Conservation (phyloP, 2,797 vertebrate species). For the Garrulus glandarius region DNA sequence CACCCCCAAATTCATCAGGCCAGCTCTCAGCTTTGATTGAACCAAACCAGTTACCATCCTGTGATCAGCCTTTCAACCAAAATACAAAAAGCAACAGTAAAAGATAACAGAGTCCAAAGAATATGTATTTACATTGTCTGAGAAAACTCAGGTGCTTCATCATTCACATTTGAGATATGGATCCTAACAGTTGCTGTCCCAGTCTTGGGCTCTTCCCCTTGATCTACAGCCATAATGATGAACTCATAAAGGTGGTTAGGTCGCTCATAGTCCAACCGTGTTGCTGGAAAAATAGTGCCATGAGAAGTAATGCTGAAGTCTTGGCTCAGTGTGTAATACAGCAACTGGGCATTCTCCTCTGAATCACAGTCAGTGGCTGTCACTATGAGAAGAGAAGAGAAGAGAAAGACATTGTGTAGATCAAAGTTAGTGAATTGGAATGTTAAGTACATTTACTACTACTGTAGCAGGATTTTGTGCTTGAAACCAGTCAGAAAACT, state of each 20-base stretch:
- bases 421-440: neutral
- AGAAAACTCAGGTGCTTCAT: constrained; percentile 87
- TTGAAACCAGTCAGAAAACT: neutral
- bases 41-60: neutral
- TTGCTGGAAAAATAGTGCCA: constrained; percentile 84
- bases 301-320: constrained; percentile 86
- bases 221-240: constrained; percentile 87
- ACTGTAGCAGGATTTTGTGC: neutral
- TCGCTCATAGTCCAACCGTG: constrained; percentile 82
- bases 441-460: neutral
- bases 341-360: constrained; percentile 81
- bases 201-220: constrained; percentile 81
- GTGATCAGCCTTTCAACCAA: neutral
- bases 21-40: neutral
- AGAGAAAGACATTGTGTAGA: neutral
- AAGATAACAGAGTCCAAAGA: neutral
- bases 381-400: constrained; percentile 67
- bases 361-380: constrained; percentile 89
- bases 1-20: neutral
- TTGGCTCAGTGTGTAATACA: constrained; percentile 84
- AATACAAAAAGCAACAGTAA: neutral
- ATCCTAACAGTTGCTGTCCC: constrained; percentile 87
- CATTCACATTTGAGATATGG: constrained; percentile 86
- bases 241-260: constrained; percentile 89
- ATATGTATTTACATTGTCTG: constrained; percentile 77